A percentile compares a stretch with the other conserved stretches of the same genome.
Conservation (phyloP, 2,113 vertebrate species). For the Phrynocephalus versicolor region DNA sequence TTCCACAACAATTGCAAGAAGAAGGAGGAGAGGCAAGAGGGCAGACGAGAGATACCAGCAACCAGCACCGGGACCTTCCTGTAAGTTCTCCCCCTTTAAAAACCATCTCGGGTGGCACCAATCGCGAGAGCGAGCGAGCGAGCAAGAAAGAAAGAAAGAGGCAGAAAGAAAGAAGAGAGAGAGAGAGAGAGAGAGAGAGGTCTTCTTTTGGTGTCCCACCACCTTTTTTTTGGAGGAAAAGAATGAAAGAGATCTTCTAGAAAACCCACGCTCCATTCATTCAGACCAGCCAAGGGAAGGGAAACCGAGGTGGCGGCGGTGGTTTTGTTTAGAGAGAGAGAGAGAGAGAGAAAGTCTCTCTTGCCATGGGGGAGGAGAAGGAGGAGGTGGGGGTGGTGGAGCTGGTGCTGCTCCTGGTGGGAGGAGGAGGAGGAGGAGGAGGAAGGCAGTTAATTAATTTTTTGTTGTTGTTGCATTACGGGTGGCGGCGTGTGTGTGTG, state of each 20-base stretch:
- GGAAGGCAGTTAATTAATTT: conserved; percentile 76
- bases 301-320: conserved; percentile 22
- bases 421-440: conserved; percentile 63
- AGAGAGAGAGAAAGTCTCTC: too few species aligned
- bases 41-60: conserved; percentile 70
- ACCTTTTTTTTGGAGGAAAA: neutral
- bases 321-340: conserved; percentile 70
- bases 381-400: conserved; percentile 56
- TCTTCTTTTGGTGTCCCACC: conserved; percentile 35
- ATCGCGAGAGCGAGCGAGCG: conserved; percentile 10
- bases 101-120: conserved; percentile 62
- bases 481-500: too few species aligned
- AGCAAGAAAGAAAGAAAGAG: neutral
- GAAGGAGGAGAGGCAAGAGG: conserved; percentile 66
- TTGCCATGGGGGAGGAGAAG: conserved; percentile 60
- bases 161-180: neutral
- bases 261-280: conserved; percentile 71
- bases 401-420: conserved; percentile 67
- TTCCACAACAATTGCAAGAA: conserved; percentile 83
- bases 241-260: conserved; percentile 35
- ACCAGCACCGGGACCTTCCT: conserved; percentile 73
- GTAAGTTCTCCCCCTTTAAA: conserved; percentile 80
- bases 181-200: neutral
- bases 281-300: conserved; percentile 60
- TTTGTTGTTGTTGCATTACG: conserved; percentile 70